Evolutionary conservation across 2,797 vertebrate species (phyloP).

Genomic region (Periophthalmus magnuspinnatus): DNA sequence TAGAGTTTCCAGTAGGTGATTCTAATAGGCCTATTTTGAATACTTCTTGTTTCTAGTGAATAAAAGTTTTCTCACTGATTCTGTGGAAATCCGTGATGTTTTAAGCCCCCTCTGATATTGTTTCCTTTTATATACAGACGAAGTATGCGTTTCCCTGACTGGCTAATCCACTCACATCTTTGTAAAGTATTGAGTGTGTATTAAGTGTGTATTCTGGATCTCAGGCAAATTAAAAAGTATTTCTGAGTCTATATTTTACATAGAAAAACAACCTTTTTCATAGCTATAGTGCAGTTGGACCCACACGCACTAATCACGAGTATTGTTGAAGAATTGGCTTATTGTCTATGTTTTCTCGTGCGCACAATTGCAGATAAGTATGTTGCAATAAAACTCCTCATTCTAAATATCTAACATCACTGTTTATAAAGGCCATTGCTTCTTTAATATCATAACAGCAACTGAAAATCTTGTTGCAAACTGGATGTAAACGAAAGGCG

Average conservation of each 20-base stretch:
- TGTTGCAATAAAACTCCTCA: background rate
- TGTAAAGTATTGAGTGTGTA: no score
- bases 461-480: slow-evolving; percentile 18
- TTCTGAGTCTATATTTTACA: no score
- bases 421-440: slow-evolving; percentile 14
- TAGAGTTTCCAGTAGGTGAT: background rate
- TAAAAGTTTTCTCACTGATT: background rate
- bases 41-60: background rate
- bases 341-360: background rate
- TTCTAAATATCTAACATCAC: slow-evolving; percentile 9
- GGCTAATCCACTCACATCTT: no score
- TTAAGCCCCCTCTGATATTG: no score
- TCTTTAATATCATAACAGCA: slow-evolving; percentile 10
- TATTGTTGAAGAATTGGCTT: background rate
- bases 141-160: no score
- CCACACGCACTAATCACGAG: background rate
- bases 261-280: no score
- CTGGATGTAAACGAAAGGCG: slow-evolving; percentile 37
- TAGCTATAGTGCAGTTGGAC: background rate
- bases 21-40: background rate
- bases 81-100: no score
- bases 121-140: no score
- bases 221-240: no score
- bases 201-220: no score
- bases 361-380: background rate